Evolutionary conservation across 2,888 invertebrate species (phyloP), one percentile per base, ranked within the genome.

Genomic region (Drosophila diplacantha): DNA sequence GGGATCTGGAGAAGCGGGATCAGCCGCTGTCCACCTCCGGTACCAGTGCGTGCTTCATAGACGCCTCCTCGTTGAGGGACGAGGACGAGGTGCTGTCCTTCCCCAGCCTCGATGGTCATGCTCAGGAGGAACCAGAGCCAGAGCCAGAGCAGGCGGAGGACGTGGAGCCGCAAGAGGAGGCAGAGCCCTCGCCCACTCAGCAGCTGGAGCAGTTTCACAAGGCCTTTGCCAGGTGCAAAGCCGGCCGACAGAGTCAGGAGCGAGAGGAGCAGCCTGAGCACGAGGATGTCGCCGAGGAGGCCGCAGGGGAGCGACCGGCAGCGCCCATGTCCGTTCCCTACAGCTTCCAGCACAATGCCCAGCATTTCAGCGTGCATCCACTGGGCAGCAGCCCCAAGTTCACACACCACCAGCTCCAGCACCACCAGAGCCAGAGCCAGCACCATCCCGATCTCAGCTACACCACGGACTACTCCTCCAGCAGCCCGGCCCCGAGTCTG

Each of bases 41-140:
- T n/a, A 76, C 78, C 16, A 85, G 84, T 87, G 91, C 92, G 62
- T 95, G 93, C 85, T 95, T 94, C 76, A 95, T 95, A 72, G 94
- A 94, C 85, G 94, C 94, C 16, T 92, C 94, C 8, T 92, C 92
- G 83, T 88, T 95, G 69, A 91, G 91, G 22, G 94, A 94, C 85
- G 94, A 94, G 83, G 91, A 90, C 60, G 91, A 93, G 72, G 81
- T 86, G 29, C 67, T 83, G 5, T 82, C 84, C 2, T 88, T 84
- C 67, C 79, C 83, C 22, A 85, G 81, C 49, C 60, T 84, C 24
- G 84, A 85, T 26, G 75, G 77, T 0, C 75, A 74, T 3, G 56
- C 43, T 9, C 73, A 73, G 49, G 57, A 62, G 18, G 58, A 44
- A 3, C 44, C 44, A 31, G 44, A 44, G 5, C 44, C 44, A 31